Conservation (phyloP, 2,888 invertebrate species). For the Calameuta idolon region DNA sequence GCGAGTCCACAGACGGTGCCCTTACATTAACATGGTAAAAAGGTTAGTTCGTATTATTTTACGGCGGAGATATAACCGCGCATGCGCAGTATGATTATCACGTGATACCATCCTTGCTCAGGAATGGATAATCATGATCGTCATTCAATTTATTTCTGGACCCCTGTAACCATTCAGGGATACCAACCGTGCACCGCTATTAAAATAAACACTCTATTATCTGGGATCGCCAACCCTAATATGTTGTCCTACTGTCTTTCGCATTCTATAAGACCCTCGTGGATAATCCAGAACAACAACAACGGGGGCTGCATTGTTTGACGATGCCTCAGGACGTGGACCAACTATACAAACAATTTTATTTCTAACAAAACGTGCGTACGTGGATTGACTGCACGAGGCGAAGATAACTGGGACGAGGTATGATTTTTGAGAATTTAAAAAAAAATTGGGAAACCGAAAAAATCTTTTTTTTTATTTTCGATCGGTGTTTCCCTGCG, state of each 20-base stretch:
- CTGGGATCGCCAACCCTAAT: slow-evolving; percentile 43
- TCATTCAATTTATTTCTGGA: background rate
- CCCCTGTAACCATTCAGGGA: background rate
- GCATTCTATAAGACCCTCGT: slow-evolving; percentile 27
- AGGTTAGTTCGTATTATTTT: background rate
- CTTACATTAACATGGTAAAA: background rate
- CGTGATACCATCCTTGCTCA: background rate
- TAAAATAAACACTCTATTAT: slow-evolving; percentile 62
- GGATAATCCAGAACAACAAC: slow-evolving; percentile 62
- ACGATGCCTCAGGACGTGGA: slow-evolving; percentile 35
- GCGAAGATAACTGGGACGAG: background rate
- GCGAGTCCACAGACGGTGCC: background rate
- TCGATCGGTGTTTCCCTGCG: background rate
- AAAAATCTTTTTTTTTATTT: background rate
- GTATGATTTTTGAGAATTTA: too few relatives aligned
- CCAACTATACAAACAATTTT: slow-evolving; percentile 51
- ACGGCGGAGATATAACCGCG: background rate
- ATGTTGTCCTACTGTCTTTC: slow-evolving; percentile 42
- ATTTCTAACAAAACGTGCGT: background rate
- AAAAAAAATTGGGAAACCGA: too few relatives aligned
- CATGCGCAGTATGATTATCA: background rate
- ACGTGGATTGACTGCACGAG: background rate
- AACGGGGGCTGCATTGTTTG: slow-evolving; percentile 38
- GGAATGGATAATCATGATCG: background rate
- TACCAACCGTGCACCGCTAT: slow-evolving; percentile 49